Percentiles rank a stretch among this genome's conserved stretches.
Conservation (phyloP, 2,888 invertebrate species). For the Iphiclides podalirius region DNA sequence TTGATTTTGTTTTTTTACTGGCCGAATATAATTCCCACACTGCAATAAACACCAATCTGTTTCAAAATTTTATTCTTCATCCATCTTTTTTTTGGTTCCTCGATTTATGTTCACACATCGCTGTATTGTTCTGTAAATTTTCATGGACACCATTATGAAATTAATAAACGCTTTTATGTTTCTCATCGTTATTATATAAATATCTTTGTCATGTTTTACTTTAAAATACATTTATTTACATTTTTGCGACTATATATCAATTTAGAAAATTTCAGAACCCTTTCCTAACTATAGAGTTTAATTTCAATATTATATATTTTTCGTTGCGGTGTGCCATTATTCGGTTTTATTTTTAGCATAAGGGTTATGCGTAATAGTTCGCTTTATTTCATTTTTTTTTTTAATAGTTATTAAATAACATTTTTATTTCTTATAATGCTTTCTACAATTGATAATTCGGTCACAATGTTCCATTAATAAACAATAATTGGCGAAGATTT, state of each 20-base stretch:
- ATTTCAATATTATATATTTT: background rate
- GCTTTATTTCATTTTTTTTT: background rate
- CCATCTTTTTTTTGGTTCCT: background rate
- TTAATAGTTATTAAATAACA: background rate
- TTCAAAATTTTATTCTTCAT: background rate
- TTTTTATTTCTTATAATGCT: background rate
- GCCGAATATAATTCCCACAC: background rate
- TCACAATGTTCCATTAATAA: constrained; percentile 6
- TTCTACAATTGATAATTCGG: background rate
- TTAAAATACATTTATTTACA: no score
- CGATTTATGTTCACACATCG: no score
- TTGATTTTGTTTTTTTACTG: constrained; percentile 9
- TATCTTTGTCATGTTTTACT: no score
- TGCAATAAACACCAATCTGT: background rate
- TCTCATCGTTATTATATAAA: no score
- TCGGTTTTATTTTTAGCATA: no score
- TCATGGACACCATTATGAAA: no score
- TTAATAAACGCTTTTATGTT: no score
- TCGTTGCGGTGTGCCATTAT: background rate
- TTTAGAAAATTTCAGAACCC: no score
- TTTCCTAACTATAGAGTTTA: background rate
- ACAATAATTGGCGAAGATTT: background rate
- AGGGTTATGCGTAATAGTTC: background rate
- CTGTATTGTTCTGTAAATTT: no score
- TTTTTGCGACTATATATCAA: no score